These are phyloP conservation scores for Ianthella basta DNA, from an alignment of 37 sponge, comb jelly and placozoan genomes.

Conservation along the genomic window DNA sequence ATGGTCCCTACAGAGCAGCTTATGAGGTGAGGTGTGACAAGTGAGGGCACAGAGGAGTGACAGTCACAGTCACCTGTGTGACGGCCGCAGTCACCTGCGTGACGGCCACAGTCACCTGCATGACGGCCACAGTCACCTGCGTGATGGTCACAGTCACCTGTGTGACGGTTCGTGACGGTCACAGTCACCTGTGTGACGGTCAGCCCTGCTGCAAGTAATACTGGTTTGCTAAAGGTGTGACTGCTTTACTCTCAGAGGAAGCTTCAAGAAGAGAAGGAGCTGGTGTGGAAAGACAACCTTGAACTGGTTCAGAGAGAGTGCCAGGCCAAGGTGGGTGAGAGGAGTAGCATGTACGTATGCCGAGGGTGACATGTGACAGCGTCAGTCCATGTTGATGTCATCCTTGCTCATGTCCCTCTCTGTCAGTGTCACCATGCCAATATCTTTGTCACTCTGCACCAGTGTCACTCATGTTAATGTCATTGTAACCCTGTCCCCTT, in stretches of 20 bases:
- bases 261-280: conserved; percentile 37
- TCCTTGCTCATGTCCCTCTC: background rate
- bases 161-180: no score
- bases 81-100: background rate
- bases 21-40: conserved; percentile 28
- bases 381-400: background rate
- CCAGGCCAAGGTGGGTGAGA: conserved; percentile 27
- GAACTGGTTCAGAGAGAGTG: conserved; percentile 46
- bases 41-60: background rate
- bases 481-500: background rate
- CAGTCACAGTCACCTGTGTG: no score
- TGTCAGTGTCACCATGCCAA: no score
- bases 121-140: no score
- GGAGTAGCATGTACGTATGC: no score
- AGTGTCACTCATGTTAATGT: no score
- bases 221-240: background rate
- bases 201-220: background rate
- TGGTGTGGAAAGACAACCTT: conserved; percentile 37
- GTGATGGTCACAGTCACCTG: no score
- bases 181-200: no score
- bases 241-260: conserved; percentile 23
- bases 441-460: no score
- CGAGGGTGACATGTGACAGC: background rate
- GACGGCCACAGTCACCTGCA: no score
- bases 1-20: conserved; percentile 12